phyloP scores from a whole-genome alignment of 2,113 vertebrate genomes.

The Drymodes brunneopygia region DNA sequence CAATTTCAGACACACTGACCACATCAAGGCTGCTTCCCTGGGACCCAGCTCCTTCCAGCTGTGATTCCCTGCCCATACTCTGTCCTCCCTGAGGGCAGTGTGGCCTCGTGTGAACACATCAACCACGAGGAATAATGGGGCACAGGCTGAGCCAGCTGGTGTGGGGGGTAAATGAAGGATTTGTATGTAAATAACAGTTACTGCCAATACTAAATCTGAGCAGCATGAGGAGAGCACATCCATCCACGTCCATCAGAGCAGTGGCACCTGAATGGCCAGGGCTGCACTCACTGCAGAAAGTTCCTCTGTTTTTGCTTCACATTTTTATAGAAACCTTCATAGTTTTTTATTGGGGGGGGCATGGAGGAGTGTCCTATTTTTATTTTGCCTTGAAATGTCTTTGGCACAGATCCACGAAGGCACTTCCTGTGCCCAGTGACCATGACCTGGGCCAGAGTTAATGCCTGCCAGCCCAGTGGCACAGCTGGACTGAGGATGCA shows the following conservation, averaged over 20 bases:
- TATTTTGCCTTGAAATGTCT: slow-evolving; percentile 3
- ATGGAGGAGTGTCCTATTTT: neutral
- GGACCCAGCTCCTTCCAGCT: neutral
- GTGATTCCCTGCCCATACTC: neutral
- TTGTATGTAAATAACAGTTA: slow-evolving; percentile 1
- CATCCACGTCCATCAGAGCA: neutral
- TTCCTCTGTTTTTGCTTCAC: slow-evolving; percentile 14
- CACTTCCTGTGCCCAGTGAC: neutral
- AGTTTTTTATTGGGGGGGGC: neutral
- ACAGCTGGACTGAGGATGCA: neutral
- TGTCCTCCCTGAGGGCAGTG: neutral
- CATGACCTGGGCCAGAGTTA: neutral
- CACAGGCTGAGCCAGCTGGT: neutral
- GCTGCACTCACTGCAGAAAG: neutral
- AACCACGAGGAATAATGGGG: neutral
- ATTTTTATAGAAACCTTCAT: slow-evolving; percentile 13
- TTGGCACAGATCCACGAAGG: neutral
- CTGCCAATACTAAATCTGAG: slow-evolving; percentile 6
- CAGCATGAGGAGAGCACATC: neutral
- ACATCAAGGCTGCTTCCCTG: neutral
- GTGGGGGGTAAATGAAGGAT: neutral
- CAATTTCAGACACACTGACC: neutral
- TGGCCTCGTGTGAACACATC: neutral
- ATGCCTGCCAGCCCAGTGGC: neutral
- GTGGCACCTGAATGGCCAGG: neutral